Percentiles rank a stretch among this genome's conserved stretches.
Evolutionary conservation across 2,797 vertebrate species (phyloP).

Genomic region (Centroberyx gerrardi): DNA sequence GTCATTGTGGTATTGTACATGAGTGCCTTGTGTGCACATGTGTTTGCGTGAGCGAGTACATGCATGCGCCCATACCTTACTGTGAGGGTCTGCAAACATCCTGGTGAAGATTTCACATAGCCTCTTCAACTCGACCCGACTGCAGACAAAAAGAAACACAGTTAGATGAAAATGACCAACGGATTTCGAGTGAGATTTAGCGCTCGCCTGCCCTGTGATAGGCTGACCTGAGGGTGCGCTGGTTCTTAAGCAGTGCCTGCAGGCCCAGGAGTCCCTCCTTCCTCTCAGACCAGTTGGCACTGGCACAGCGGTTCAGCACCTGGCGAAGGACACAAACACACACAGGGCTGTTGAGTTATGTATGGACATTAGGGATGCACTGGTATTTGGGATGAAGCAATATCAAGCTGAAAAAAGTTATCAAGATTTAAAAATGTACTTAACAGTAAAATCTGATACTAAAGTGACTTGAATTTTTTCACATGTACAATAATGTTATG

Average conservation of each 20-base stretch:
- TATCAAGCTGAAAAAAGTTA: too few species aligned
- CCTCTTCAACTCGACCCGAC: constrained; percentile 97
- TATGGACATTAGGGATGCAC: neutral
- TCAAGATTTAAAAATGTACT: too few species aligned
- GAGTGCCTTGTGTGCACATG: constrained; percentile 18
- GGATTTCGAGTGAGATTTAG: neutral
- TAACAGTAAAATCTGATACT: too few species aligned
- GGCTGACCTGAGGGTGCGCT: constrained; percentile 92
- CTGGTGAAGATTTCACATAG: constrained; percentile 99
- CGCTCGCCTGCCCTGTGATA: neutral
- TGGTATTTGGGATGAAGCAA: neutral
- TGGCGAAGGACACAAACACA: constrained; percentile 36
- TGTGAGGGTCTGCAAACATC: constrained; percentile 99
- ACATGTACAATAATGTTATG: too few species aligned
- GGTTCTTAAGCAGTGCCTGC: constrained; percentile 94
- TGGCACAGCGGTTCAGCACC: constrained; percentile 96
- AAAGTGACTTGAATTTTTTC: too few species aligned
- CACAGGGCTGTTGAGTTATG: neutral
- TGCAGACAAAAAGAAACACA: constrained; percentile 64
- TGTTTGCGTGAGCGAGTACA: constrained; percentile 34
- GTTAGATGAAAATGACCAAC: neutral
- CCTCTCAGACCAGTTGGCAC: constrained; percentile 97
- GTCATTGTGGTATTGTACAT: constrained; percentile 15
- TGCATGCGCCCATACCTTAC: constrained; percentile 91
- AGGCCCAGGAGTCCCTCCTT: constrained; percentile 96